A percentile compares a stretch with the other conserved stretches of the same genome.
Conservation (phyloP, 2,797 vertebrate genomes). For the Tauraco hartlaubi region DNA sequence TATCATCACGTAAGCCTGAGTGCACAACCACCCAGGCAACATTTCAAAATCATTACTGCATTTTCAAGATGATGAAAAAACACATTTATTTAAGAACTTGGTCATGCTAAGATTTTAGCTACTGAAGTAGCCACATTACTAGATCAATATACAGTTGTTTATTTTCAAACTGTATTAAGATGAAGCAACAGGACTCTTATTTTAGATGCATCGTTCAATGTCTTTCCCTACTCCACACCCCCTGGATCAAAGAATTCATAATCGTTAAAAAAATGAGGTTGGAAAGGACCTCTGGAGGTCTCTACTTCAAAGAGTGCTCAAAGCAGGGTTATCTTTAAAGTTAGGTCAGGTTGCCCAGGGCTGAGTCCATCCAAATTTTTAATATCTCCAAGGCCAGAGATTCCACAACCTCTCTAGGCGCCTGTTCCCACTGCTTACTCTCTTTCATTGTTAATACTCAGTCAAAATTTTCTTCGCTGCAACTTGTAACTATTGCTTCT, state of each 20-base stretch:
- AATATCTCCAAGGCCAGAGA: neutral
- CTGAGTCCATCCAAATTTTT: neutral
- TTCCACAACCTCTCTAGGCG: neutral
- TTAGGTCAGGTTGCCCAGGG: neutral
- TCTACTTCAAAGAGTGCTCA: neutral
- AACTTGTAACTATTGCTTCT: neutral
- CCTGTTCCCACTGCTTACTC: neutral
- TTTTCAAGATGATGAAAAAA: neutral
- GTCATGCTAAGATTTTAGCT: neutral
- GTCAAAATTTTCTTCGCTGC: neutral
- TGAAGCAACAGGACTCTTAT: neutral
- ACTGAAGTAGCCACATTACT: neutral
- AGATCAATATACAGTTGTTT: neutral
- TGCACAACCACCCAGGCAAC: neutral
- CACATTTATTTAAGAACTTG: neutral
- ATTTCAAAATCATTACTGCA: neutral
- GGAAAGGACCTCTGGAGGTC: neutral
- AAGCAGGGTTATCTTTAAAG: neutral
- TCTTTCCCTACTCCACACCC: neutral
- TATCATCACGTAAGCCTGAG: fast-evolving
- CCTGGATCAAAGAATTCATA: neutral
- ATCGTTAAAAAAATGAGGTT: neutral
- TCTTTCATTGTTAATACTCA: neutral
- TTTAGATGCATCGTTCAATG: neutral
- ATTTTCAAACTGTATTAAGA: neutral